Conservation (phyloP, 2,797 vertebrate genomes). For the Acanthurus lineatus region DNA sequence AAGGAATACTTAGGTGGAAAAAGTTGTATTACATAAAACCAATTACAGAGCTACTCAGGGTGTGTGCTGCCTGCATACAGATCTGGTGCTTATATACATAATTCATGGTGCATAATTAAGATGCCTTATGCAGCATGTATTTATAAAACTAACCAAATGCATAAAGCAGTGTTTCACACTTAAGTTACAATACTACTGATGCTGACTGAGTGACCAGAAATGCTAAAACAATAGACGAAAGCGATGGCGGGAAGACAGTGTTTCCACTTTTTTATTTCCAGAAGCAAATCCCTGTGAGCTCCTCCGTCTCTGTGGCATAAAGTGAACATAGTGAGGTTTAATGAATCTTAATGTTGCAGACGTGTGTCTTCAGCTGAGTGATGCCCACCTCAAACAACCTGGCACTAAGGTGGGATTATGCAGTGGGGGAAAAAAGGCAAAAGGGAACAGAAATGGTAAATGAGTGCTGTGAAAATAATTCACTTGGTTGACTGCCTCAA, state of each 20-base stretch:
- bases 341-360: conserved; percentile 66
- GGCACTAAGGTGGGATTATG: conserved; percentile 32
- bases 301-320: conserved; percentile 20
- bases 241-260: background rate
- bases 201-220: conserved; percentile 18
- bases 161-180: background rate
- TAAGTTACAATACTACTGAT: conserved; percentile 8
- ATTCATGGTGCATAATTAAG: conserved; percentile 43
- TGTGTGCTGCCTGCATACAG: conserved; percentile 37
- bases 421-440: background rate
- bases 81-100: conserved; percentile 38
- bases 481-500: background rate
- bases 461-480: background rate
- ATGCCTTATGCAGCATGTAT: conserved; percentile 23
- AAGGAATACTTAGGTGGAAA: conserved; percentile 29
- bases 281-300: conserved; percentile 10
- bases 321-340: conserved; percentile 50
- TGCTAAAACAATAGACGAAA: conserved; percentile 7
- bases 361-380: conserved; percentile 48
- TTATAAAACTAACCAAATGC: conserved; percentile 27
- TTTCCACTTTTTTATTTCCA: background rate
- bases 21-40: conserved; percentile 56
- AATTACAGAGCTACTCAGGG: conserved; percentile 47
- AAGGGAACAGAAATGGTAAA: conserved; percentile 4
- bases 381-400: conserved; percentile 15